Percentiles rank a stretch among this genome's conserved stretches.
Conservation (phyloP, 2,113 vertebrate species). For the Seriola quinqueradiata region DNA sequence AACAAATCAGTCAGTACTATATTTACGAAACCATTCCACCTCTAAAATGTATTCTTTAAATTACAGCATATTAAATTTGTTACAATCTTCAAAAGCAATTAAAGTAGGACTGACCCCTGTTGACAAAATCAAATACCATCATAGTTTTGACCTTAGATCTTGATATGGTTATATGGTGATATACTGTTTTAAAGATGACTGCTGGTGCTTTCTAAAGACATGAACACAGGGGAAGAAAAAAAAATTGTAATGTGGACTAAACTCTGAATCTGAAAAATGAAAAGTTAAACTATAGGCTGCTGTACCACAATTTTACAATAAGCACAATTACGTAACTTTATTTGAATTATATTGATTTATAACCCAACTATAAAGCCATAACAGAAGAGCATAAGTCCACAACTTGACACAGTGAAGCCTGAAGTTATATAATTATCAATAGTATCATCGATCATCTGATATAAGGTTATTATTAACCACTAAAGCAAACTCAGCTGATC, state of each 20-base stretch:
- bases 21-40: not conserved
- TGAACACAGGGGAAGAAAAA: not conserved
- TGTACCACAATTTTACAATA: not conserved
- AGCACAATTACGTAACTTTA: not conserved
- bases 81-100: too few species aligned
- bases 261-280: not conserved
- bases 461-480: not conserved
- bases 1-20: not conserved
- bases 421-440: not conserved
- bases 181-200: not conserved
- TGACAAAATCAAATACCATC: not conserved
- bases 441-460: not conserved
- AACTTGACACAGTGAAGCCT: not conserved
- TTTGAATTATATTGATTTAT: not conserved
- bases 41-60: not conserved
- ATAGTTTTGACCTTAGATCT: not conserved
- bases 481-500: not conserved
- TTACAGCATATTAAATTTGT: not conserved
- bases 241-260: not conserved
- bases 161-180: not conserved
- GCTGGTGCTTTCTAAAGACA: not conserved
- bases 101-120: not conserved
- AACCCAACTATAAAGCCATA: not conserved
- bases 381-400: not conserved
- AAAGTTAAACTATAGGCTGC: not conserved